Percentiles rank a stretch among this genome's conserved stretches.
Conservation (phyloP, 2,888 invertebrate genomes). For the Spilarctia lutea region DNA sequence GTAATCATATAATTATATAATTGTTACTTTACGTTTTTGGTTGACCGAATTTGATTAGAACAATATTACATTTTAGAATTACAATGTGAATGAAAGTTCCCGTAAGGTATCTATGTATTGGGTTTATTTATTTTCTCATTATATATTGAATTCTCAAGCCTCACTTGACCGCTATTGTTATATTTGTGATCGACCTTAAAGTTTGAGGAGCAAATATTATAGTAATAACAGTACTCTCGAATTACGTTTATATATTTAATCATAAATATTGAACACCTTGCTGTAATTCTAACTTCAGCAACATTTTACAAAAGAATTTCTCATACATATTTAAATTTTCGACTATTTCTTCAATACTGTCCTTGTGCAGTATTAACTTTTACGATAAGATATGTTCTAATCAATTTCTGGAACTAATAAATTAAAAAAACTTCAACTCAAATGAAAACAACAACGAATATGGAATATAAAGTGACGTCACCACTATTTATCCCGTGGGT, state of each 20-base stretch:
- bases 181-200: background rate
- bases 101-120: background rate
- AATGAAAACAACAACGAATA: no score
- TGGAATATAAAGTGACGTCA: no score
- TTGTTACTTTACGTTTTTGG: background rate
- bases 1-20: background rate
- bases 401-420: no score
- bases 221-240: background rate
- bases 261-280: no score
- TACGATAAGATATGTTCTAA: no score
- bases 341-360: no score
- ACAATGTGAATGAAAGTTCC: background rate
- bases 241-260: background rate
- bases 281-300: no score
- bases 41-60: conserved; percentile 13
- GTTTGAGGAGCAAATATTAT: background rate
- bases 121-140: background rate
- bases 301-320: no score
- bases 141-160: background rate
- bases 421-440: no score
- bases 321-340: no score
- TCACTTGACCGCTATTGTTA: background rate
- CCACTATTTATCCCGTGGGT: no score
- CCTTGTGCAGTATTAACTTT: no score
- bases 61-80: conserved; percentile 1